Base-by-base conservation (phyloP, 2,888 invertebrate genomes). In the Copidosoma aretas region DNA sequence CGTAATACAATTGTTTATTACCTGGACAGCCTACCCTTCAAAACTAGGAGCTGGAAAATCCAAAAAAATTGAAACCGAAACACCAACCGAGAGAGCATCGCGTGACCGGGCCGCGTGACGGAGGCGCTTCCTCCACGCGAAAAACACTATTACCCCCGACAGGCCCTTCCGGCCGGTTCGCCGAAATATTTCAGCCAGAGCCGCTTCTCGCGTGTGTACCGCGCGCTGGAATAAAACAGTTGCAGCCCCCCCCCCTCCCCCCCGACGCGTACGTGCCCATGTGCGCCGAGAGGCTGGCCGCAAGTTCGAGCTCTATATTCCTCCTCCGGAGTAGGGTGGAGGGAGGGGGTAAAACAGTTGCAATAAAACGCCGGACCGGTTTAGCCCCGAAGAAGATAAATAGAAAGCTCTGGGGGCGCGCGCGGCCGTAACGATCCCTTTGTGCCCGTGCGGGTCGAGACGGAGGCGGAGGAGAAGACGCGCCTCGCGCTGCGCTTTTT, bases 341-440 rank as follows among this genome's bases (percentile, higher is more conserved):
- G 52, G 49, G 53, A 61, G 64, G n/a, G n/a, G n/a, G n/a, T n/a
- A n/a, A n/a, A n/a, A n/a, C 51, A 58, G 52, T 58, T 69, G 65
- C 62, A 69, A 69, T 69, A 69, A 65, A 69, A 69, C 52, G 62
- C 62, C 49, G 41, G 41, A 54, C 65, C 60, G 62, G 62, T 62
- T 65, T 62, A 65, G 65, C 54, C 61, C 57, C 58, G 60, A 69
- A 65, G 69, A 69, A 69, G 65, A 65, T 65, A 65, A 65, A 65
- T 69, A 69, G 65, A 65, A 69, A 62, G 59, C 59, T 32, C 43
- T 8, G 22, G 19, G 41, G 41, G 43, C 43, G 12, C 43, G 43
- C 43, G 43, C 17, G 12, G 15, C 17, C 12, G 53, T 17, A 63
- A 64, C 64, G 56, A 64, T 25, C 43, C 56, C 64, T 69, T 64